These are phyloP conservation scores for Colletes gigas DNA, from an alignment of 1,140 invertebrate genomes.

Conservation along the genomic window DNA sequence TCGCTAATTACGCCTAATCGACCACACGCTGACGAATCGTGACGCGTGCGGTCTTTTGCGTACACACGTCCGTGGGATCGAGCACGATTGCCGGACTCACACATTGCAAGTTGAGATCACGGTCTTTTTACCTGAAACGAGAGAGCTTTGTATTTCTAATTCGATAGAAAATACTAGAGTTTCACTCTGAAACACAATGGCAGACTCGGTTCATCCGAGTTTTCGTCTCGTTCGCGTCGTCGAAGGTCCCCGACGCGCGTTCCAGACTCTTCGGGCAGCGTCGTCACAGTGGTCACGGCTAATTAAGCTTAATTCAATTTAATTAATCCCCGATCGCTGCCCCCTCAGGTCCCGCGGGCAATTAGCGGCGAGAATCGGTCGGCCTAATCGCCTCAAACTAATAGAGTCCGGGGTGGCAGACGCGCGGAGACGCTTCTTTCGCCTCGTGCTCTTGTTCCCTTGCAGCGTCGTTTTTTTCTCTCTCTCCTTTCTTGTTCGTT, in stretches of 20 bases:
- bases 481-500: background rate
- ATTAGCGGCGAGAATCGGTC: conserved; percentile 62
- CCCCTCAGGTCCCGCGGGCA: conserved; percentile 36
- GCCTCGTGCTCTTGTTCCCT: conserved; percentile 12
- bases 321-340: conserved; percentile 68
- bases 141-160: too few species aligned
- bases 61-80: background rate
- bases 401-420: conserved; percentile 43
- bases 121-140: background rate
- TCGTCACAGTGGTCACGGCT: conserved; percentile 58
- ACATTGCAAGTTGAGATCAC: background rate
- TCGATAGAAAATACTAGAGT: too few species aligned
- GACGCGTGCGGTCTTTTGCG: conserved; percentile 13
- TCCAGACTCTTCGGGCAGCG: too few species aligned
- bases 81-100: conserved; percentile 6
- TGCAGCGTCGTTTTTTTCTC: background rate
- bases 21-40: conserved; percentile 30
- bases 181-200: too few species aligned
- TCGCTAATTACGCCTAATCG: conserved; percentile 29
- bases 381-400: conserved; percentile 62
- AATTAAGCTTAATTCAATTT: conserved; percentile 76
- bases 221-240: too few species aligned
- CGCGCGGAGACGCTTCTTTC: background rate
- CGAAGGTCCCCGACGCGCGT: too few species aligned
- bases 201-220: too few species aligned